Base-by-base conservation (phyloP, 2,113 vertebrate genomes). In the Felis catus region DNA sequence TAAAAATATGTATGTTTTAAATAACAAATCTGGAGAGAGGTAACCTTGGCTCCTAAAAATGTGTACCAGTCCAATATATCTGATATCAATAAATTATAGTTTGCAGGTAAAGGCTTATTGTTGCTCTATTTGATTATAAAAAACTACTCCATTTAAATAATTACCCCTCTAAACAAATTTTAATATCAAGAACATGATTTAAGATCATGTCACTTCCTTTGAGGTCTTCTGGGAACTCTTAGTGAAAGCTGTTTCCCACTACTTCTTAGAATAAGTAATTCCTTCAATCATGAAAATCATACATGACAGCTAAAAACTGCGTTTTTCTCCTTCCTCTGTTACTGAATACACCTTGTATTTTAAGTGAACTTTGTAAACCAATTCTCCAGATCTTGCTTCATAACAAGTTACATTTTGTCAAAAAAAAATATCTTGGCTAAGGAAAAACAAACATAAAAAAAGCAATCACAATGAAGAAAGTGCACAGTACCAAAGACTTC, bases 201-300 rank as follows among this genome's bases (percentile, higher is more conserved):
- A 79, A 41, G 48, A 93, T 91, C 68, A 79, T 55, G 45, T 13
- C 23, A 29, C 39, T 91, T 96, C 65, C 45, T 94, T 79, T 51
- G 45, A 89, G 86, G 55, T 51, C 73, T 94, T 78, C 61, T 68
- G 70, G 91, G 81, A 83, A 81, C 9, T 84, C 41, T 81, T 55
- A 79, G 58, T 41, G 41, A 65, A n/a, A 80, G 53, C 18, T 86
- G 39, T 45, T 96, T 82, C 91, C 58, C 14, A 29, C 66, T 0
- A 16, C 39, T 91, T 90, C 53, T 93, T 93, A 73, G 71, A 95
- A 91, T 83, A 83, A 83, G 39, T 29, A 89, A 88, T 95, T 93
- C 12, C n/a, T 97, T 94, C n/a, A 61, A n/a, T 78, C n/a, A 53
- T 53, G 65, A 92, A 96, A 92, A 92, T 55, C 81, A 74, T 58